phyloP scores from a whole-genome alignment of 2,888 invertebrate species.

The Drosophila mayaguana region DNA sequence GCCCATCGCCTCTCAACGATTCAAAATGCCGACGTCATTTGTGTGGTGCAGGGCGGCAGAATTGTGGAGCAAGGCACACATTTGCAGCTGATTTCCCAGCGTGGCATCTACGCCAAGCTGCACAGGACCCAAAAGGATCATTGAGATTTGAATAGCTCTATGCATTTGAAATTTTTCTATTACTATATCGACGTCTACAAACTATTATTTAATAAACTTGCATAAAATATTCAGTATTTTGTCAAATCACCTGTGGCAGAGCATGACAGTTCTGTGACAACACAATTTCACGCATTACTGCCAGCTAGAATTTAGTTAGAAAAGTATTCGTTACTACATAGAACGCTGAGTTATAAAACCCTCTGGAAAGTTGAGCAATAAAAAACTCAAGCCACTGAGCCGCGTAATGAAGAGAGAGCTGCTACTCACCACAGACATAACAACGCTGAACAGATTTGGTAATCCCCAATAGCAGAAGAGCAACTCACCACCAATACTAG shows the following conservation, averaged over 20 bases:
- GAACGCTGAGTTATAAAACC: not conserved
- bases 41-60: constrained; percentile 91
- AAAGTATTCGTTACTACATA: not conserved
- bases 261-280: too few species aligned
- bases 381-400: not conserved
- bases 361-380: not conserved
- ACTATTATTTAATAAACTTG: constrained; percentile 38
- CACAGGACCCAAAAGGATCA: constrained; percentile 87
- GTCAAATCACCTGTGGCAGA: too few species aligned
- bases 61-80: constrained; percentile 93
- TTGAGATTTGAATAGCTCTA: constrained; percentile 18
- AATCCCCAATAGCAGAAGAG: not conserved
- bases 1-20: constrained; percentile 94
- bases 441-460: not conserved
- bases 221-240: constrained; percentile 3
- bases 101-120: constrained; percentile 89
- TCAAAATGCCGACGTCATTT: constrained; percentile 93
- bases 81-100: constrained; percentile 88
- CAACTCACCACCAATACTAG: not conserved
- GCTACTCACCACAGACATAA: not conserved
- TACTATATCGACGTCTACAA: constrained; percentile 3
- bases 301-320: not conserved
- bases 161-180: constrained; percentile 7
- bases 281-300: too few species aligned
- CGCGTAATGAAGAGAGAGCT: not conserved